phyloP scores from a whole-genome alignment of 1,140 invertebrate species.

The Drosophila baimaii region DNA sequence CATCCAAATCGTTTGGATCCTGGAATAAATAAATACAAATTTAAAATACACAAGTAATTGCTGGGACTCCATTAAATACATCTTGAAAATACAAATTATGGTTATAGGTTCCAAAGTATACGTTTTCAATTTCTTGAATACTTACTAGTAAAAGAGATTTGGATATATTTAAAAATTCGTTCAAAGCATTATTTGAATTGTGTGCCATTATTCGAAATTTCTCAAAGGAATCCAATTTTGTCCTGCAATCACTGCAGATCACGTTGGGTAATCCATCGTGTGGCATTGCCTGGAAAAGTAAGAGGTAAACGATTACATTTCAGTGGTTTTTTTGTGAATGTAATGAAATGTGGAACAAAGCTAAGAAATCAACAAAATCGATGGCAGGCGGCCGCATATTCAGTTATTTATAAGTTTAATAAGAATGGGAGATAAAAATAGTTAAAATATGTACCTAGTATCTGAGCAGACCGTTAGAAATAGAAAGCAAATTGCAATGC shows the following conservation, averaged over 20 bases:
- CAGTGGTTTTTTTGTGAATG: background rate
- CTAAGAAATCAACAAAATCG: background rate
- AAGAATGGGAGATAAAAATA: constrained; percentile 5
- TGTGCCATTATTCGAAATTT: constrained; percentile 79
- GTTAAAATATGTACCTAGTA: background rate
- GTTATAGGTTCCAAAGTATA: background rate
- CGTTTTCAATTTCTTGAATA: background rate
- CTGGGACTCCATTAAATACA: background rate
- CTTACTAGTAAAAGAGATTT: constrained; percentile 58
- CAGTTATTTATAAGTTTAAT: background rate
- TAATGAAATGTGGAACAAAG: constrained; percentile 10
- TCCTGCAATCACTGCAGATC: constrained; percentile 70
- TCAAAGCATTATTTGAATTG: constrained; percentile 67
- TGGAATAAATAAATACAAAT: too few relatives aligned
- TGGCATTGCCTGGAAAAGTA: constrained; percentile 63
- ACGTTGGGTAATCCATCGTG: constrained; percentile 78
- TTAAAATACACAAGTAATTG: too few relatives aligned
- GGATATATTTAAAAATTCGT: constrained; percentile 62
- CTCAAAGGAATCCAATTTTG: constrained; percentile 72
- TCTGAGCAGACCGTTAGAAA: background rate
- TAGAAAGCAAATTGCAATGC: background rate
- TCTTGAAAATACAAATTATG: background rate
- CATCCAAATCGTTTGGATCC: constrained; percentile 61
- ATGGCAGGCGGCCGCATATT: background rate
- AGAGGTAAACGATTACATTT: background rate